phyloP scores from a whole-genome alignment of 2,797 vertebrate species.

The Danio tinwini region DNA sequence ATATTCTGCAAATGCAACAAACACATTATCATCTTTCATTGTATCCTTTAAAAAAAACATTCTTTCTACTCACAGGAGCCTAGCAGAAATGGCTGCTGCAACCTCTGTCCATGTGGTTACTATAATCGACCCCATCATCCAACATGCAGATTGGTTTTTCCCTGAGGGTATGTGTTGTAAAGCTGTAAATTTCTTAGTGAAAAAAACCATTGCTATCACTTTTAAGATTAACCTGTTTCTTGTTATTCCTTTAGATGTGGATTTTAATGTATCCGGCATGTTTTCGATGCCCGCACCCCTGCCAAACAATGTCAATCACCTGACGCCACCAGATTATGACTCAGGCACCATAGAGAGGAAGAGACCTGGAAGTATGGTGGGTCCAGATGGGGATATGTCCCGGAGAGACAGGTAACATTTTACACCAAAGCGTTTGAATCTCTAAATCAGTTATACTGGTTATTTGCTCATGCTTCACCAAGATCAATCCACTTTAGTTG shows the following conservation, averaged over 20 bases:
- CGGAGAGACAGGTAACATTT: conserved; percentile 89
- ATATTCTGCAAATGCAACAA: conserved; percentile 1
- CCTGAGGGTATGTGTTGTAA: conserved; percentile 79
- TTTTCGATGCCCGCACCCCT: conserved; percentile 86
- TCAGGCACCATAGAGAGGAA: conserved; percentile 88
- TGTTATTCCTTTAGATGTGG: conserved; percentile 82
- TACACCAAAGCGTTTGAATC: neutral
- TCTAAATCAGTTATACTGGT: neutral
- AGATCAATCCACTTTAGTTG: neutral
- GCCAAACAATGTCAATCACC: conserved; percentile 86
- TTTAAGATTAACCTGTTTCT: conserved; percentile 27
- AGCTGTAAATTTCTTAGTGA: neutral
- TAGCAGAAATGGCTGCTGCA: conserved; percentile 89
- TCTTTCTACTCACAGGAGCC: conserved; percentile 72
- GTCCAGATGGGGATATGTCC: conserved; percentile 84
- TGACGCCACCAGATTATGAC: conserved; percentile 79
- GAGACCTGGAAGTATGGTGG: conserved; percentile 90
- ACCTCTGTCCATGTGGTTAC: conserved; percentile 89
- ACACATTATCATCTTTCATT: neutral
- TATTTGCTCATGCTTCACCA: conserved; percentile 29
- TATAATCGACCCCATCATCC: conserved; percentile 88
- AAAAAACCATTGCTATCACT: neutral
- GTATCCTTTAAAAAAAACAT: neutral
- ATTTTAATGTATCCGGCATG: conserved; percentile 95
- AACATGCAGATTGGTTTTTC: conserved; percentile 91